Base-by-base conservation (phyloP, 2,113 vertebrate genomes). In the Ifrita kowaldi region DNA sequence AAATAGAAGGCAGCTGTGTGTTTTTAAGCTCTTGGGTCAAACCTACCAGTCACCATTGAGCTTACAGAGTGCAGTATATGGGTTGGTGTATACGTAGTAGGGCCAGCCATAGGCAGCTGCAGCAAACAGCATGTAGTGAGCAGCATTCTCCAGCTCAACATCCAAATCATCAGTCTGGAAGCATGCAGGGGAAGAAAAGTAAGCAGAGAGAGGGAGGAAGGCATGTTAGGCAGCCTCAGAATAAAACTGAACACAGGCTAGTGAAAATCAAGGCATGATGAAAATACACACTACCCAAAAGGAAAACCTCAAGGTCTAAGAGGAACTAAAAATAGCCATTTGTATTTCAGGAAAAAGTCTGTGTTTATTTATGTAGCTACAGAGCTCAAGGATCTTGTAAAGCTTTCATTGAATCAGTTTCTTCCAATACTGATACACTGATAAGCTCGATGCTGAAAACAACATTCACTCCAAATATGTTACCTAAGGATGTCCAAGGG, bases 101-200 rank as follows among this genome's bases (percentile, higher is more conserved):
- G 99, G 99, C 99, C 99, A 99, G 16, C 99, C 99, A 1, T 99
- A 99, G 8, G 99, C 99, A 16, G 99, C 99, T 1, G 98, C 98
- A 23, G 99, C 99, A 95, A 99, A 99, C 77, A 97, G 98, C 99
- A 99, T 99, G 27, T 97, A 99, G 95, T 99, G 99, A 37, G 98
- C 97, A 13, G 99, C 98, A 13, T 98, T 99, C 89, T 99, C 99
- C 84, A 99, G 55, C 95, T 99, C 99, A 0, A 44, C 16, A 69
- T 99, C 98, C 98, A 99, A 70, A 27, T 99, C 98, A 5, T 98
- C 98, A 3, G 88, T 97, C 99, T 99, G 93, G 7, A 75, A 28
- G 23, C 32, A 86, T 47, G 87, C 1, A 12, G 44, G 28, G 42
- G 32, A 62, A 62, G 41, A 47, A 78, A 47, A 76, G 11, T 47